Evolutionary conservation across 2,113 vertebrate genomes (phyloP).

Genomic region (Eulemur macaco): DNA sequence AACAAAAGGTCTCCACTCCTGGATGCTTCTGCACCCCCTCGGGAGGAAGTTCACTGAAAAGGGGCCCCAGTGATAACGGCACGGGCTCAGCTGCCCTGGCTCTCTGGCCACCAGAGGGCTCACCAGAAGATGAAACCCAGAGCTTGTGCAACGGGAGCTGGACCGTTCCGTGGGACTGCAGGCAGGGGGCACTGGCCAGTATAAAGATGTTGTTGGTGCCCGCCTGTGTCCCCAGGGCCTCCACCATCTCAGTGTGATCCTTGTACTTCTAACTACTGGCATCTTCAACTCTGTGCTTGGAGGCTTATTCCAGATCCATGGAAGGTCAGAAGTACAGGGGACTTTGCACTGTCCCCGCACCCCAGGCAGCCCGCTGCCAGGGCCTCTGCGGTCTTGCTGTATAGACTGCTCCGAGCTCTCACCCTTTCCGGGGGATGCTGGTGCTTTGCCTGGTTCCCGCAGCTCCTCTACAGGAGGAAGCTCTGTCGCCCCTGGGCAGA

Average conservation of each 20-base stretch:
- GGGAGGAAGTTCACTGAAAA: neutral
- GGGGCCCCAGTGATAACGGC: neutral
- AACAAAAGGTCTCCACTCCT: neutral
- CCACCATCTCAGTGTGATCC: accelerated
- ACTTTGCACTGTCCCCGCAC: accelerated
- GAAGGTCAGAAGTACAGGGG: neutral
- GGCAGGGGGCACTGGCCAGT: accelerated
- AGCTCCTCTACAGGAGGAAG: neutral
- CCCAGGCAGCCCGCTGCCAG: neutral
- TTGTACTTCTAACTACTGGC: neutral
- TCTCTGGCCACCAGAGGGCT: neutral
- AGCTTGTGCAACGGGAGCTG: no score
- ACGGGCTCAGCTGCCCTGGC: neutral
- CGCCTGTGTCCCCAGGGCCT: neutral
- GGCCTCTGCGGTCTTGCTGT: neutral
- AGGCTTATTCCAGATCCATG: neutral
- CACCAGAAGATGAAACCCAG: neutral
- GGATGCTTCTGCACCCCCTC: no score
- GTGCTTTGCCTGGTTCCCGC: accelerated
- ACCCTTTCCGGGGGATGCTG: neutral
- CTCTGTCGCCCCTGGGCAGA: neutral
- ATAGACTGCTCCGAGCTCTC: accelerated
- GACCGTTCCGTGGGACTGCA: neutral
- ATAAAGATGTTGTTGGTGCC: neutral
- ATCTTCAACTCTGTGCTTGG: neutral